Conservation (phyloP, 2,888 invertebrate genomes). For the Gonocerus acuteangulatus region DNA sequence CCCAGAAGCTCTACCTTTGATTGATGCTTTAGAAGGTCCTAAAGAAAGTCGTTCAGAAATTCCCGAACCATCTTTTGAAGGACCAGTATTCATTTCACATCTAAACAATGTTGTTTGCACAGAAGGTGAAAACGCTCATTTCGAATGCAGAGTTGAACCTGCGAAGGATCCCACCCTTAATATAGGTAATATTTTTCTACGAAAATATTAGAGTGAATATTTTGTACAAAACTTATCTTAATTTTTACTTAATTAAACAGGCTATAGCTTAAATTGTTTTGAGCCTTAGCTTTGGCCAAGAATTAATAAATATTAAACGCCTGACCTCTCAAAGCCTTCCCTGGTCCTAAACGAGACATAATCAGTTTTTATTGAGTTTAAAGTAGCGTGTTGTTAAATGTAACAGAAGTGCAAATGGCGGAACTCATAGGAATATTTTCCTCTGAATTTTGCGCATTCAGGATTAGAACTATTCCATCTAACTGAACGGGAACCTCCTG, state of each 20-base stretch:
- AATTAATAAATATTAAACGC: no score
- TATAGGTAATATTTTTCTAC: conserved; percentile 46
- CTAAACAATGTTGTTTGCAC: conserved; percentile 81
- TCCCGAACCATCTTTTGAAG: conserved; percentile 71
- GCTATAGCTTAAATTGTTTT: no score
- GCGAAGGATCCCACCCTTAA: conserved; percentile 83
- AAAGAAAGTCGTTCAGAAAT: conserved; percentile 57
- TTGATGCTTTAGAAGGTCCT: conserved; percentile 77
- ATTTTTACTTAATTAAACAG: no score
- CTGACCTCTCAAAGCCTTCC: no score
- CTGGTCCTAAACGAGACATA: no score
- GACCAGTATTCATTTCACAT: conserved; percentile 83
- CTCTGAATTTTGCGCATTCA: no score
- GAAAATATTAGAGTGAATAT: neutral
- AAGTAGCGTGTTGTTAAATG: no score
- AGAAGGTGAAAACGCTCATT: conserved; percentile 81
- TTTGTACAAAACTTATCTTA: neutral
- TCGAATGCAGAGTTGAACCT: conserved; percentile 87
- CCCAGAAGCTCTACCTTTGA: conserved; percentile 79
- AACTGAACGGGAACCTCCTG: neutral
- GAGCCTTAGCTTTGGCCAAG: no score
- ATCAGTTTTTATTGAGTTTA: no score
- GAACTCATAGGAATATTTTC: no score
- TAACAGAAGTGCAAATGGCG: no score
- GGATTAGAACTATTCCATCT: no score